A percentile compares a stretch with the other conserved stretches of the same genome.
phyloP scores from a whole-genome alignment of 2,888 invertebrate genomes.

The Polydrusus tereticollis region DNA sequence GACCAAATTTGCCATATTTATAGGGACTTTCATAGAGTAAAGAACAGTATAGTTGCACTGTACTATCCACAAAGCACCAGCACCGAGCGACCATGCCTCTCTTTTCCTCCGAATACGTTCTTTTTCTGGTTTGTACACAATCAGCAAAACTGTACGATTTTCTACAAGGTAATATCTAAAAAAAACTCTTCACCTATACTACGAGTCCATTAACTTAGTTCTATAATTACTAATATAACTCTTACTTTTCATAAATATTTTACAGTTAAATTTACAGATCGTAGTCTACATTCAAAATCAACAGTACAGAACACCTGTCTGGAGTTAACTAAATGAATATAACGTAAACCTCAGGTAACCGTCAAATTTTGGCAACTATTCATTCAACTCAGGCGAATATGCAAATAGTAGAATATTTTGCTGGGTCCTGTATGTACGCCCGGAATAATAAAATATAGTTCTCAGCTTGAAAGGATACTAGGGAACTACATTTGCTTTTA shows the following conservation, averaged over 20 bases:
- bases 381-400: background rate
- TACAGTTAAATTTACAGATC: background rate
- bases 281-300: slow-evolving; percentile 1
- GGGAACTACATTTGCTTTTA: slow-evolving; percentile 29
- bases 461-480: slow-evolving; percentile 19
- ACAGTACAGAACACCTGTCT: slow-evolving; percentile 12
- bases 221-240: too few relatives aligned
- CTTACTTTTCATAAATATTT: background rate
- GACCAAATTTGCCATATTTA: too few relatives aligned
- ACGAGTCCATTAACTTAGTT: too few relatives aligned
- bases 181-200: too few relatives aligned
- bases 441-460: slow-evolving; percentile 18
- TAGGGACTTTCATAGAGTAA: too few relatives aligned
- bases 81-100: too few relatives aligned
- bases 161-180: too few relatives aligned
- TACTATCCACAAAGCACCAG: too few relatives aligned
- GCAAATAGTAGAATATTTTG: slow-evolving; percentile 21
- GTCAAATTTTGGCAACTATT: slow-evolving; percentile 17
- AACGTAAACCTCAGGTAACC: slow-evolving; percentile 15
- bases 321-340: slow-evolving; percentile 25
- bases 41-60: too few relatives aligned
- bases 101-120: too few relatives aligned
- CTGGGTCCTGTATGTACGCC: background rate
- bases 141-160: too few relatives aligned
- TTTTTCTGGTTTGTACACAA: too few relatives aligned